Base-by-base conservation (phyloP, 37 sponge, comb jelly and placozoan genomes). In the Tethya wilhelma region DNA sequence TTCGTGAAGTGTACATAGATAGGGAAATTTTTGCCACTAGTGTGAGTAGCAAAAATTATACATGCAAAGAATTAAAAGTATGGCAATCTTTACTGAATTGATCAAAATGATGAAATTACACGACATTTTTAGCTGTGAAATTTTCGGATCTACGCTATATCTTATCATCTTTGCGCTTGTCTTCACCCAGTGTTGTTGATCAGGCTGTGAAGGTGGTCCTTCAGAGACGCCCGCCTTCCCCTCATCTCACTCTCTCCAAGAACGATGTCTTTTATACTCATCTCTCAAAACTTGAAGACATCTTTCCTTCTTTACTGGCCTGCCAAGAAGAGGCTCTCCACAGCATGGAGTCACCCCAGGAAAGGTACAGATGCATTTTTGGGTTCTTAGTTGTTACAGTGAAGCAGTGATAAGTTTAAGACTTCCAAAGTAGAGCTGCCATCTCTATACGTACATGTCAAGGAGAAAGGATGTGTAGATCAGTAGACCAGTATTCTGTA, bases 251-350 rank as follows among this genome's bases (percentile, higher is more conserved):
- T 55, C 73, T 86, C 55, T 42, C 87, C 19, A 59, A 72, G 2
- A 80, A 73, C 33, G 81, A 87, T 32, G 1, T 44, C 56, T 87
- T 87, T 75, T 87, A 87, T 75, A 87, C 74, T 8, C 73, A 80
- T 9, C 41, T 87, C 5, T 58, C 75, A 33, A 32, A 29, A 33
- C 29, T 79, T 29, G 79, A 84, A n/a, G 45, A 44, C 2, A n/a
- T 84, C 42, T 59, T 84, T 38, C 69, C 77, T 45, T 59, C 85
- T 31, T 78, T 84, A 12, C 6, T 77, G 36, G 9, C 8, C n/a
- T 36, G 39, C 60, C 60, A 75, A 39, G 39, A 59, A 20, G 73
- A 46, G 1, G 56, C 12, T 20, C 12, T 73, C 41, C 25, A 25
- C 29, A n/a, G 34, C 4, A 22, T 75, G 41, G 42, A 37, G 41